Percentiles rank a stretch among this genome's conserved stretches.
These are phyloP conservation scores for Aphis craccivora DNA, from an alignment of 1,140 invertebrate species.

Conservation along the genomic window DNA sequence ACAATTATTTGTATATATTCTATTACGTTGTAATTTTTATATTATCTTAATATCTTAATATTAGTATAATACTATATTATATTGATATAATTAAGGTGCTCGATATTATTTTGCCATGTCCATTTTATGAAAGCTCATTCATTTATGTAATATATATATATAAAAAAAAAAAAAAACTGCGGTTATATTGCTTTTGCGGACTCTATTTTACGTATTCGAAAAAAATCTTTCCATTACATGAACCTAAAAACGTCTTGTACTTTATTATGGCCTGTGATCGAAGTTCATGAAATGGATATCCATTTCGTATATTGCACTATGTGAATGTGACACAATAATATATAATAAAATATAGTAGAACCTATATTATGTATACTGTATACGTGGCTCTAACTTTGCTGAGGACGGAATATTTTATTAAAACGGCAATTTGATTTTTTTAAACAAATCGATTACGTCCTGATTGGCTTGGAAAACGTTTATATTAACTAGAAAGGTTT, in stretches of 20 bases:
- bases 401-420: neutral
- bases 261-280: neutral
- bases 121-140: neutral
- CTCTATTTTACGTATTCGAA: neutral
- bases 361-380: neutral
- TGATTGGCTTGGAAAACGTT: neutral
- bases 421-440: neutral
- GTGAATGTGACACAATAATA: neutral
- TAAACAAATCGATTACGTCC: neutral
- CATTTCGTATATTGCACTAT: neutral
- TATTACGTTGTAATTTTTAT: no score
- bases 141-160: neutral
- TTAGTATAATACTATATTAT: no score
- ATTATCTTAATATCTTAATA: no score
- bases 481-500: no score
- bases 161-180: no score
- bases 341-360: neutral
- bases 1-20: no score
- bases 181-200: neutral
- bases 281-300: neutral
- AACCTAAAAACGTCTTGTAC: neutral
- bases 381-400: no score
- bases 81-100: neutral
- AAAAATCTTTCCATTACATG: neutral
- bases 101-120: neutral